Evolutionary conservation across 2,888 invertebrate species (phyloP), one percentile per base, ranked within the genome.

Genomic region (Hirtodrosophila confusa): DNA sequence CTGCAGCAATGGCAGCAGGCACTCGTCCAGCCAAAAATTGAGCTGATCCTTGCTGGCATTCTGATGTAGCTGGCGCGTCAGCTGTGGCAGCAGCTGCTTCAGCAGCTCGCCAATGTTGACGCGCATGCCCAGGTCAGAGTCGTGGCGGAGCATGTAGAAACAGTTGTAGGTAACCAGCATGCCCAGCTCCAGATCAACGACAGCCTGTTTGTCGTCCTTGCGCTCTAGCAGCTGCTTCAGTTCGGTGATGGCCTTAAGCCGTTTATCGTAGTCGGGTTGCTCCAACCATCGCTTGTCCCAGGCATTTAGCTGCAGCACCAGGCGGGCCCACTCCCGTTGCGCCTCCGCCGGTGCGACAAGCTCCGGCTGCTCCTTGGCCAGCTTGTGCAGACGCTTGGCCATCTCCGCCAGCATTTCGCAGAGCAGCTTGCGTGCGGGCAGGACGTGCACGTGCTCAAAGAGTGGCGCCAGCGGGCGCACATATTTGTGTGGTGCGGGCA

Each of bases 271-370:
- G 92, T 99, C 97, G 0, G 98, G 98, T 89, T 99, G 98, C 80
- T 98, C 98, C n/a, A 98, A 93, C 94, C 96, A 96, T 70, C 95
- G 94, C 43, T 93, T 93, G 91, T 98, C 96, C 93, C 95, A 98
- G 0, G 98, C 95, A 91, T 99, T 99, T 79, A 98, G 93, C 90
- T 95, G 94, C 4, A 90, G 89, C 3, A 96, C 91, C 10, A 95
- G 86, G 10, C 92, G 90, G 0, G 93, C 92, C 39, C 92, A 90
- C 0, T 93, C 92, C 54, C 93, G 92, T 1, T 85, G 24, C 8
- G 48, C 83, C 2, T 12, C 54, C 7, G 33, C 86, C 61, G 0
- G 92, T 0, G 12, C 3, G 0, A 29, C 24, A 0, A 80, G 53
- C 1, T 60, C 49, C 0, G 44, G 17, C 8, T 60, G 39, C 23